These are phyloP conservation scores for Philotrypesis tridentata DNA, from an alignment of 1,140 invertebrate species.

Conservation along the genomic window DNA sequence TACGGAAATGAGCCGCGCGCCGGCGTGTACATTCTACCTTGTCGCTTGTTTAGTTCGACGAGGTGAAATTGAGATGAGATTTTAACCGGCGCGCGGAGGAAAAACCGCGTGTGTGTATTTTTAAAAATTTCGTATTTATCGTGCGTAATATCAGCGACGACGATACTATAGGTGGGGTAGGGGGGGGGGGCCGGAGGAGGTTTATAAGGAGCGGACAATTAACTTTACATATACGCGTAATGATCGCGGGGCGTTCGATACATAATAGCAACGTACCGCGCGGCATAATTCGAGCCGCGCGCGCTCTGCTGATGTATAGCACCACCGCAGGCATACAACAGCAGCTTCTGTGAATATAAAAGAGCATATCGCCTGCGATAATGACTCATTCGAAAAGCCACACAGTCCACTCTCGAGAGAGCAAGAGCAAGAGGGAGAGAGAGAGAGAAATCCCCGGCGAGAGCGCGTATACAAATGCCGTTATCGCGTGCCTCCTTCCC, in stretches of 20 bases:
- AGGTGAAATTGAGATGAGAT: slow-evolving; percentile 7
- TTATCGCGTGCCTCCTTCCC: slow-evolving; percentile 4
- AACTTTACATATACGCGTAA: too few relatives aligned
- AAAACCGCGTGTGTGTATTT: too few relatives aligned
- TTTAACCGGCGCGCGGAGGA: too few relatives aligned
- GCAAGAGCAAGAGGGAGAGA: neutral
- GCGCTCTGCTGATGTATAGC: neutral
- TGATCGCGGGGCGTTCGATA: neutral
- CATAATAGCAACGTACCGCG: neutral
- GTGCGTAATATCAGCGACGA: too few relatives aligned
- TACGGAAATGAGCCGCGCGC: neutral
- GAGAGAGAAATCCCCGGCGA: neutral
- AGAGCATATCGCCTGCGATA: neutral
- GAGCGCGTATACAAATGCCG: slow-evolving; percentile 34
- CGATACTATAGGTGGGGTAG: too few relatives aligned
- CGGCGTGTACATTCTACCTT: neutral
- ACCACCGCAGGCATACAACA: neutral
- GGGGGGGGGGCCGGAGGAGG: too few relatives aligned
- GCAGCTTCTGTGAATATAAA: neutral
- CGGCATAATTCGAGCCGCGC: neutral
- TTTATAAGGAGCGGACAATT: too few relatives aligned
- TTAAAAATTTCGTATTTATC: too few relatives aligned
- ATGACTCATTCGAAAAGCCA: neutral
- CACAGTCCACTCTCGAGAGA: neutral
- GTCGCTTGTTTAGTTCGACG: neutral